Evolutionary conservation across 2,888 invertebrate genomes (phyloP).

Genomic region (Athalia rosae): DNA sequence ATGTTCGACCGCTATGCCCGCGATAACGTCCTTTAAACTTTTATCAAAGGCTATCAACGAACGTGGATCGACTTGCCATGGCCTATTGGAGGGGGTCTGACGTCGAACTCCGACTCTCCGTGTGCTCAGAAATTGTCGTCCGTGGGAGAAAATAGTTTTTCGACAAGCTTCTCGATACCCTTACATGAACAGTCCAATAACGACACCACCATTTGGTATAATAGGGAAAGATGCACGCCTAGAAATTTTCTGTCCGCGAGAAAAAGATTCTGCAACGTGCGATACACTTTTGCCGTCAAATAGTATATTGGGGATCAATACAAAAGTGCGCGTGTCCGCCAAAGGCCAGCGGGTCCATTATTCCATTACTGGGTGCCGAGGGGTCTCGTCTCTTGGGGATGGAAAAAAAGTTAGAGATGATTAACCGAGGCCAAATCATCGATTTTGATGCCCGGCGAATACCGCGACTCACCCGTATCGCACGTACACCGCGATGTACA

Average conservation of each 20-base stretch:
- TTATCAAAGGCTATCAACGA: constrained; percentile 70
- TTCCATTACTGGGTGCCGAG: constrained; percentile 59
- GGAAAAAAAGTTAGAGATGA: constrained; percentile 68
- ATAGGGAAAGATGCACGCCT: too few relatives aligned
- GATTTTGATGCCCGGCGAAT: constrained; percentile 34
- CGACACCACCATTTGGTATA: too few relatives aligned
- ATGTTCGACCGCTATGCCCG: constrained; percentile 61
- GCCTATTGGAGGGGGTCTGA: constrained; percentile 37
- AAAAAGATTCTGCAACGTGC: too few relatives aligned
- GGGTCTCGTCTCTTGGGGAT: constrained; percentile 60
- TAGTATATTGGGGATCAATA: constrained; percentile 57
- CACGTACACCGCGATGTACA: not conserved
- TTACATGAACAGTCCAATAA: too few relatives aligned
- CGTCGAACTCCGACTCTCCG: not conserved
- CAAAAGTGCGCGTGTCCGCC: constrained; percentile 47
- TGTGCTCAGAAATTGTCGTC: constrained; percentile 19
- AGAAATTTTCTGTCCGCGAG: too few relatives aligned
- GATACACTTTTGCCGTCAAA: constrained; percentile 26
- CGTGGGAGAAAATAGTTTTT: too few relatives aligned
- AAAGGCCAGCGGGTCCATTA: constrained; percentile 64
- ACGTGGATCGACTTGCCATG: constrained; percentile 70
- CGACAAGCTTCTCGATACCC: too few relatives aligned
- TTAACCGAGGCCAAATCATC: constrained; percentile 60
- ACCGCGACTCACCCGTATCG: constrained; percentile 18
- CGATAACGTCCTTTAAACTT: constrained; percentile 73